phyloP scores from a whole-genome alignment of 2,113 vertebrate species.

The Microcebus ravelobensis region DNA sequence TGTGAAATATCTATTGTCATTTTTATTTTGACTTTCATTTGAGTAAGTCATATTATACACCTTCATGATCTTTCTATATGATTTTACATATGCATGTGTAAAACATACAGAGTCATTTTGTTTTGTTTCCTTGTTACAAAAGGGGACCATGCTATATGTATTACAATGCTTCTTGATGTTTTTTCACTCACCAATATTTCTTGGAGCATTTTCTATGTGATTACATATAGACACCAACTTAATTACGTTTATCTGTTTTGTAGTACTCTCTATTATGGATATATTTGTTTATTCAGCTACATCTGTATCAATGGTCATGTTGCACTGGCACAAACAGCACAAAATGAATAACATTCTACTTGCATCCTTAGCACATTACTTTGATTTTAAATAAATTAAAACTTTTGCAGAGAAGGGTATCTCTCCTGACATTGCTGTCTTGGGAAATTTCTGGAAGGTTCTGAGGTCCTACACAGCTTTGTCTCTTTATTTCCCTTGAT shows the following conservation, averaged over 20 bases:
- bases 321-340: background rate
- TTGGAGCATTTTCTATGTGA: background rate
- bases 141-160: background rate
- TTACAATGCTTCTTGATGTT: background rate
- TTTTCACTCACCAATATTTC: background rate
- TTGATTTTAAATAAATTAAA: conserved; percentile 42
- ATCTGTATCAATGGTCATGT: background rate
- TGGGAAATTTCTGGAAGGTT: background rate
- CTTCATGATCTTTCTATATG: background rate
- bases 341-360: background rate
- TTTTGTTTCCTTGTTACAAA: background rate
- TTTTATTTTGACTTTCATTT: background rate
- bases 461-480: background rate
- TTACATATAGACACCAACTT: background rate
- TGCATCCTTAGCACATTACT: background rate
- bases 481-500: background rate
- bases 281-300: background rate
- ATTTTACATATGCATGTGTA: background rate
- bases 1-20: background rate
- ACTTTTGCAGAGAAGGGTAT: background rate
- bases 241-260: background rate
- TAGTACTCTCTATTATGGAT: background rate
- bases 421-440: background rate
- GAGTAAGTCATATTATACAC: background rate
- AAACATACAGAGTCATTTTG: background rate